Base-by-base conservation (phyloP, 2,888 invertebrate species). In the Lottia scabra region DNA sequence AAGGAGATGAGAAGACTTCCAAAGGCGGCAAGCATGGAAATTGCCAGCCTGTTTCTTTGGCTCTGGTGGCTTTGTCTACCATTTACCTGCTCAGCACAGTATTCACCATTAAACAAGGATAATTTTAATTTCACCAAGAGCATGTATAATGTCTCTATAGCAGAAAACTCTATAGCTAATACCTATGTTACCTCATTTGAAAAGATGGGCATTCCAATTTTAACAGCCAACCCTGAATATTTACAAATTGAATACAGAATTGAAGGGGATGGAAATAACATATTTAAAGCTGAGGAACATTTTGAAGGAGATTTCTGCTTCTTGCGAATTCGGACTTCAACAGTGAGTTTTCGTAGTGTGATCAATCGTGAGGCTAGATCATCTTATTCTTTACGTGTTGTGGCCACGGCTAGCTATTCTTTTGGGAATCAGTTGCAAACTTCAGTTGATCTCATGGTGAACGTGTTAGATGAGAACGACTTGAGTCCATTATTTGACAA, bases 251-350 rank as follows among this genome's bases (percentile, higher is more conserved):
- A 94, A 80, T 99, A 94, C 90, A 94, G 94, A 87, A 96, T 99
- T 87, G 93, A 93, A 84, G 97, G 97, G 65, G 96, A 97, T 91
- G 93, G 93, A 70, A 95, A 96, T 87, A 76, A 94, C 87, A 94
- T 97, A 87, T 98, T 98, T 91, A 96, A 96, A 89, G 96, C 96
- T 12, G 97, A 98, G 89, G 94, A 95, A 83, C 92, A 94, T 75
- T 91, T 93, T 75, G 94, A 98, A 70, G 98, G 98, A 56, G 97
- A 98, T 91, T 97, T 98, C 91, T 96, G 96, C 89, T 99, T 99
- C 90, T 92, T 98, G 70, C 92, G 94, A 71, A 93, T 99, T 75
- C 92, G 98, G 84, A 97, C 96, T 78, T 93, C 96, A 87, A 95
- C 97, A 74, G 95, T 95, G 63, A 93, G 93, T 87, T 8, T 8